Conservation (phyloP, 2,113 vertebrate species). For the Grammomys surdaster region DNA sequence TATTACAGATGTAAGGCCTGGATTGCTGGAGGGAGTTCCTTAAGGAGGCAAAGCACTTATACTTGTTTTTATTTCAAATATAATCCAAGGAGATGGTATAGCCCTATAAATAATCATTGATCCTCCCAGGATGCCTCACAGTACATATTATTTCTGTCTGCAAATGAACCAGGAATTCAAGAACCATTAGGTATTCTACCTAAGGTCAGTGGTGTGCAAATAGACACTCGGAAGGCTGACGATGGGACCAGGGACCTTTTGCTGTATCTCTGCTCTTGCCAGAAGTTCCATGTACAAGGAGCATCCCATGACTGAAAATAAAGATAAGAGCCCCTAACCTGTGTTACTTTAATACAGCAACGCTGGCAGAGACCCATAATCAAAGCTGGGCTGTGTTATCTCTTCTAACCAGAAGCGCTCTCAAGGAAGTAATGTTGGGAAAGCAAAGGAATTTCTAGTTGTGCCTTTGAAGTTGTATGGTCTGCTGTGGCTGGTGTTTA, state of each 20-base stretch:
- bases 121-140: constrained; percentile 48
- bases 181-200: constrained; percentile 45
- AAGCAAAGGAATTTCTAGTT: constrained; percentile 83
- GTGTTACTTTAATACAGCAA: constrained; percentile 82
- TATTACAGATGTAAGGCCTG: neutral
- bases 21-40: neutral
- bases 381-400: constrained; percentile 85
- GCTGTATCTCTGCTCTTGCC: constrained; percentile 30
- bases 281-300: constrained; percentile 1
- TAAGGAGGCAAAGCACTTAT: constrained; percentile 15
- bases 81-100: constrained; percentile 51
- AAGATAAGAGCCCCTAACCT: constrained; percentile 74
- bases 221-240: neutral
- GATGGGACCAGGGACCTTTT: neutral
- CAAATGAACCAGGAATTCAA: constrained; percentile 54
- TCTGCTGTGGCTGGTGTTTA: constrained; percentile 80
- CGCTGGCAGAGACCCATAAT: constrained; percentile 82
- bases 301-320: constrained; percentile 46
- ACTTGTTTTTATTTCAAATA: constrained; percentile 64
- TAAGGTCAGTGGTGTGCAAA: constrained; percentile 29
- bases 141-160: constrained; percentile 53
- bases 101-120: constrained; percentile 66
- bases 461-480: constrained; percentile 86
- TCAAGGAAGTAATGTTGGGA: constrained; percentile 76
- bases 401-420: constrained; percentile 84